Conservation (phyloP, 1,140 invertebrate genomes). For the Drosophila pseudoobscura region DNA sequence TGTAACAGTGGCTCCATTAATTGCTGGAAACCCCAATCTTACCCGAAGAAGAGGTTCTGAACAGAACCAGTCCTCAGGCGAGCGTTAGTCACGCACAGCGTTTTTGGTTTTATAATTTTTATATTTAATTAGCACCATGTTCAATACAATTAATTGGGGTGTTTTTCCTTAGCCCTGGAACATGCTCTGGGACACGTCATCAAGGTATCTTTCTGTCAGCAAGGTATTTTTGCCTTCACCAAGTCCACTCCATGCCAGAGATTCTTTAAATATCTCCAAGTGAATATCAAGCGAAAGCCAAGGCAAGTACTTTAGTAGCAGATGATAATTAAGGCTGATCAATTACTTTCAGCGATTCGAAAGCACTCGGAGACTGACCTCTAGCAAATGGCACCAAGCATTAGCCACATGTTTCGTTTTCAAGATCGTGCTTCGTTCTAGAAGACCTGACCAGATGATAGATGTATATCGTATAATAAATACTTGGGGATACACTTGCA, state of each 20-base stretch:
- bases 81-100: conserved; percentile 33
- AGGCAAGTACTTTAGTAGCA: conserved; percentile 18
- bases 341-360: conserved; percentile 56
- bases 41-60: conserved; percentile 26
- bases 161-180: conserved; percentile 38
- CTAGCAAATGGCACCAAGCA: conserved; percentile 28
- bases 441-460: conserved; percentile 38
- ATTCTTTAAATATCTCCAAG: conserved; percentile 27
- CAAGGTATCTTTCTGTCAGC: conserved; percentile 27
- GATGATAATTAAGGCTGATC: conserved; percentile 66
- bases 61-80: conserved; percentile 2
- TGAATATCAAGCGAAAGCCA: conserved; percentile 16
- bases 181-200: conserved; percentile 43
- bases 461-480: conserved; percentile 20
- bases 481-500: not conserved
- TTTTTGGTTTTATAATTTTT: conserved; percentile 38
- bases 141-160: conserved; percentile 35
- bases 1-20: conserved; percentile 32
- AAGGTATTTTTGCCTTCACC: conserved; percentile 21
- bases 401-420: conserved; percentile 38
- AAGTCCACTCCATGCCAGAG: conserved; percentile 8
- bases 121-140: conserved; percentile 46
- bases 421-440: conserved; percentile 35
- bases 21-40: conserved; percentile 31
- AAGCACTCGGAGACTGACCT: conserved; percentile 16